Evolutionary conservation across 1,140 invertebrate species (phyloP).

Genomic region (Trichonephila clavata): DNA sequence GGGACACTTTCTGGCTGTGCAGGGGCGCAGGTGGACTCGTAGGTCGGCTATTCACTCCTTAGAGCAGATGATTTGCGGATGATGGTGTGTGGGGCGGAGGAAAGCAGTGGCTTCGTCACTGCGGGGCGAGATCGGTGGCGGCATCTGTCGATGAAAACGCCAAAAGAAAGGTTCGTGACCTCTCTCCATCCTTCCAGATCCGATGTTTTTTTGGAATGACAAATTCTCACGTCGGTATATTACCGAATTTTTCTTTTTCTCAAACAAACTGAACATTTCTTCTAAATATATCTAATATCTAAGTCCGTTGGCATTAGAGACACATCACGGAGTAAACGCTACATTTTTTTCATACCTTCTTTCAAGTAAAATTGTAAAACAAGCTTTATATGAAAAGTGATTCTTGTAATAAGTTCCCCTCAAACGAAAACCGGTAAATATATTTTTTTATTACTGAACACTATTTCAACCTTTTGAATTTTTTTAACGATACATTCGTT

Average conservation of each 20-base stretch:
- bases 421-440: too few relatives aligned
- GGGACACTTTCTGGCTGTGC: neutral
- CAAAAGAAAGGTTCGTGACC: neutral
- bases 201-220: neutral
- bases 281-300: too few relatives aligned
- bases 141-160: conserved; percentile 15
- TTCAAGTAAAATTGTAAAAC: neutral
- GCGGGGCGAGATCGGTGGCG: conserved; percentile 52
- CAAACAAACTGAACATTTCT: too few relatives aligned
- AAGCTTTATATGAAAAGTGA: too few relatives aligned
- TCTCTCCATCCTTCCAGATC: neutral
- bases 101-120: neutral
- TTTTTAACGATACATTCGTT: too few relatives aligned
- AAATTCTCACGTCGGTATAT: neutral
- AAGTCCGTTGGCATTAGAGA: too few relatives aligned
- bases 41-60: neutral
- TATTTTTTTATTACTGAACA: too few relatives aligned
- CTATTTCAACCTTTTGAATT: too few relatives aligned
- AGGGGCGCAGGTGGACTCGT: conserved; percentile 10
- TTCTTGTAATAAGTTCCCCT: too few relatives aligned
- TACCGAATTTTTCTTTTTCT: too few relatives aligned
- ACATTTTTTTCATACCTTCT: neutral
- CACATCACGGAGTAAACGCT: neutral
- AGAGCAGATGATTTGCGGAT: neutral
- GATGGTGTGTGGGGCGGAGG: neutral